These are phyloP conservation scores for Psephotus haematonotus DNA, from an alignment of 2,113 vertebrate genomes.

Conservation along the genomic window DNA sequence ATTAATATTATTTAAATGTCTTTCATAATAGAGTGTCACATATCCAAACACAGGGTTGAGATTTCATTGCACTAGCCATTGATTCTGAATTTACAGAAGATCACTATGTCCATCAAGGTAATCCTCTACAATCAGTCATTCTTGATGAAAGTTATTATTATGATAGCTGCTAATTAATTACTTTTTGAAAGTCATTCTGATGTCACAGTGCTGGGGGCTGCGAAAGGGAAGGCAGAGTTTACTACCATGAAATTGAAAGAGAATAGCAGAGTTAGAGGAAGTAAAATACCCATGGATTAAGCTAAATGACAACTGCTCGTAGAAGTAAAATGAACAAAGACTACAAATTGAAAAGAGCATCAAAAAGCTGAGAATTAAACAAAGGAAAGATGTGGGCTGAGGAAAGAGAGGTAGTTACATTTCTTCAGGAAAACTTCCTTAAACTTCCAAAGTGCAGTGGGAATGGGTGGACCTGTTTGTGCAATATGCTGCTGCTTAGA, in stretches of 20 bases:
- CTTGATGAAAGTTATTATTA: background rate
- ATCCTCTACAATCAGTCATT: conserved; percentile 25
- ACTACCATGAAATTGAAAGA: background rate
- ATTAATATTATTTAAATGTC: background rate
- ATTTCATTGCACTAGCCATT: background rate
- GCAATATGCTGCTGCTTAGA: background rate
- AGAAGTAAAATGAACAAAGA: background rate
- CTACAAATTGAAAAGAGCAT: background rate
- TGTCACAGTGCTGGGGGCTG: background rate
- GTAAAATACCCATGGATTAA: background rate
- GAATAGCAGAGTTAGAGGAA: background rate
- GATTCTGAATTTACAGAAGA: background rate
- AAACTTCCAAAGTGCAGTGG: background rate
- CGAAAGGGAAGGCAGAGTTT: background rate
- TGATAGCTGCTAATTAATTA: conserved; percentile 1
- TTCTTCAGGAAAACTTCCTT: background rate
- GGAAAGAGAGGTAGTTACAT: background rate
- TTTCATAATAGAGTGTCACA: background rate
- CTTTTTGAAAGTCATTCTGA: conserved; percentile 2
- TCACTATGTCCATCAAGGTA: background rate
- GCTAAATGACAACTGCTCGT: background rate
- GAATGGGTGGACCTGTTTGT: background rate
- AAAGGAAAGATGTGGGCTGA: background rate
- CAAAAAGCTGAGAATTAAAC: background rate
- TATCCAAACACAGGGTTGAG: background rate